A percentile compares a stretch with the other conserved stretches of the same genome.
Evolutionary conservation across 2,888 invertebrate species (phyloP).

Genomic region (Thymelicus lineola): DNA sequence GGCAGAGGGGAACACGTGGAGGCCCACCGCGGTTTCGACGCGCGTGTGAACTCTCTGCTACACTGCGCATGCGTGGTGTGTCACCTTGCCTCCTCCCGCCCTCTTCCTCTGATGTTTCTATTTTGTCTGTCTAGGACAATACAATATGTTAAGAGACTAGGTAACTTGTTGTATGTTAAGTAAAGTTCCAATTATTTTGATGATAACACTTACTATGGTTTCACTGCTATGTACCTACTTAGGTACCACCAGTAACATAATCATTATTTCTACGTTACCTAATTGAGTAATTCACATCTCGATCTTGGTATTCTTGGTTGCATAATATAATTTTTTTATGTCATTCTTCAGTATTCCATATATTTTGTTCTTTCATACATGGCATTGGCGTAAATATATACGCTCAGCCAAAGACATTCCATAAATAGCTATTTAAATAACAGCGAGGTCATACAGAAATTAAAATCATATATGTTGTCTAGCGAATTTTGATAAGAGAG

Average conservation of each 20-base stretch:
- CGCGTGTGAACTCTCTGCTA: conserved; percentile 78
- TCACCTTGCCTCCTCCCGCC: conserved; percentile 63
- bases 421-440: conserved; percentile 1
- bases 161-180: conserved; percentile 3
- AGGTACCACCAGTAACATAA: not conserved
- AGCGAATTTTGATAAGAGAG: no score
- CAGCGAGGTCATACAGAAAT: not conserved
- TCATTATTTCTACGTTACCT: not conserved
- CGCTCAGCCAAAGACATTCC: no score
- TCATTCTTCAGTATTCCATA: not conserved
- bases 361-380: no score
- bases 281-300: not conserved
- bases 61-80: conserved; percentile 78
- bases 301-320: no score
- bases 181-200: conserved; percentile 3
- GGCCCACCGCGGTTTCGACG: conserved; percentile 84
- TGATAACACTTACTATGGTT: not conserved
- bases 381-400: no score
- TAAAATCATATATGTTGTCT: not conserved
- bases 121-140: conserved; percentile 61
- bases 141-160: conserved; percentile 39
- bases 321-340: not conserved
- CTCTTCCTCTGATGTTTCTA: conserved; percentile 59
- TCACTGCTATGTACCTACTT: not conserved
- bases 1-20: conserved; percentile 75